phyloP scores from a whole-genome alignment of 2,113 vertebrate species.

The Herpetotheres cachinnans region DNA sequence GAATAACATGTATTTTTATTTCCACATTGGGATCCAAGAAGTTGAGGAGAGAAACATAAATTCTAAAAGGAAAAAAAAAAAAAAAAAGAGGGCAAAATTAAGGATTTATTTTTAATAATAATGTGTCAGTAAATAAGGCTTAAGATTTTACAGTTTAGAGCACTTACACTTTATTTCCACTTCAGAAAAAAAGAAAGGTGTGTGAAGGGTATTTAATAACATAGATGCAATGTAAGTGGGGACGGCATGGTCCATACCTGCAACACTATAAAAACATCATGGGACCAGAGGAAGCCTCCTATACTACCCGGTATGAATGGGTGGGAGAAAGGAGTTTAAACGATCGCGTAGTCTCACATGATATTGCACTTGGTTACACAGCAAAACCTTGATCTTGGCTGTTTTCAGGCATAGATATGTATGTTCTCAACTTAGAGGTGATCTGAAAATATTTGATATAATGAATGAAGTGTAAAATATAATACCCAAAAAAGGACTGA shows the following conservation, averaged over 20 bases:
- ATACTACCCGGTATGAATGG: background rate
- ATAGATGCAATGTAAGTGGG: background rate
- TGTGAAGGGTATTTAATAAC: background rate
- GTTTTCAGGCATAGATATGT: background rate
- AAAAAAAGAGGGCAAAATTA: background rate
- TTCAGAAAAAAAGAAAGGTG: background rate
- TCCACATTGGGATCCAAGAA: background rate
- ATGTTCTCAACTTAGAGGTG: background rate
- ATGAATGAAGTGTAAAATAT: background rate
- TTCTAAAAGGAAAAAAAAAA: background rate
- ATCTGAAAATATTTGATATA: background rate
- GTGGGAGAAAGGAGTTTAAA: background rate
- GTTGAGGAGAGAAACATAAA: background rate
- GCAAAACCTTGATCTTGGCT: background rate
- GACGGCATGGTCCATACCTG: background rate
- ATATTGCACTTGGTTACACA: background rate
- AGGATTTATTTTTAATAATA: background rate
- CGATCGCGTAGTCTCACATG: background rate
- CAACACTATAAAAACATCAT: rapidly evolving
- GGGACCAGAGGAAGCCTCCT: background rate
- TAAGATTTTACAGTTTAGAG: slow-evolving; percentile 10
- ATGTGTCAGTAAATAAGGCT: background rate
- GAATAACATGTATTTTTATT: background rate
- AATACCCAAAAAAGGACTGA: background rate
- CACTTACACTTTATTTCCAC: background rate